Conservation (phyloP, 2,888 invertebrate genomes). For the Brachyopa scutellaris region DNA sequence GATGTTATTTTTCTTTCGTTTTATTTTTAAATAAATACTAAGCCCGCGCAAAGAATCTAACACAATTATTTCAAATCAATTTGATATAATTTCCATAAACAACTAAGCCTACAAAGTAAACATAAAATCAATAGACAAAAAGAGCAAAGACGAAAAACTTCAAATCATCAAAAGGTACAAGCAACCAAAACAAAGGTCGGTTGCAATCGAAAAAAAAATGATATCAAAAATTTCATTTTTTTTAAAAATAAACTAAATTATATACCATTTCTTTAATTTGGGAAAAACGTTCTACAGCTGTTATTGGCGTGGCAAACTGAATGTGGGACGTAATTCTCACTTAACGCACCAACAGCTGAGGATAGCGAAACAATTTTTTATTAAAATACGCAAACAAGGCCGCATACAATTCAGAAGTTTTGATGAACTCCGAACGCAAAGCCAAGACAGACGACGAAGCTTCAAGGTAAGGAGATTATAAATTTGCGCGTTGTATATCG, state of each 20-base stretch:
- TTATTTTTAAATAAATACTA: neutral
- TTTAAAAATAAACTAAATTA: no score
- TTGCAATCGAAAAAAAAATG: neutral
- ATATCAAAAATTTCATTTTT: neutral
- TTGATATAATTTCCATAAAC: neutral
- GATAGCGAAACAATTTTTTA: neutral
- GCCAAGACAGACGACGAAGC: slow-evolving; percentile 82
- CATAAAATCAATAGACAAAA: slow-evolving; percentile 65
- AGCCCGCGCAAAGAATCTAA: neutral
- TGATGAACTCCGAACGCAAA: slow-evolving; percentile 82
- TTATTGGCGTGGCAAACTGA: neutral
- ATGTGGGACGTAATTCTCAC: slow-evolving; percentile 21
- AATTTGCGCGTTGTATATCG: neutral
- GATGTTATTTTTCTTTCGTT: slow-evolving; percentile 57
- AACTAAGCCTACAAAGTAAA: slow-evolving; percentile 39
- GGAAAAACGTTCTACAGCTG: neutral
- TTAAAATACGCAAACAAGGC: slow-evolving; percentile 5
- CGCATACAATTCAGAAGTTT: slow-evolving; percentile 65
- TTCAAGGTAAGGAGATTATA: slow-evolving; percentile 81
- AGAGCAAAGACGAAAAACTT: slow-evolving; percentile 49
- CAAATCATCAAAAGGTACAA: slow-evolving; percentile 59
- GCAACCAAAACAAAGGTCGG: slow-evolving; percentile 63
- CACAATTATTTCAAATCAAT: neutral
- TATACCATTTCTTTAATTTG: no score
- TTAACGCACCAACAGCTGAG: slow-evolving; percentile 24